Evolutionary conservation across 1,140 invertebrate species (phyloP).

Genomic region (Protaetia brevitarsis): DNA sequence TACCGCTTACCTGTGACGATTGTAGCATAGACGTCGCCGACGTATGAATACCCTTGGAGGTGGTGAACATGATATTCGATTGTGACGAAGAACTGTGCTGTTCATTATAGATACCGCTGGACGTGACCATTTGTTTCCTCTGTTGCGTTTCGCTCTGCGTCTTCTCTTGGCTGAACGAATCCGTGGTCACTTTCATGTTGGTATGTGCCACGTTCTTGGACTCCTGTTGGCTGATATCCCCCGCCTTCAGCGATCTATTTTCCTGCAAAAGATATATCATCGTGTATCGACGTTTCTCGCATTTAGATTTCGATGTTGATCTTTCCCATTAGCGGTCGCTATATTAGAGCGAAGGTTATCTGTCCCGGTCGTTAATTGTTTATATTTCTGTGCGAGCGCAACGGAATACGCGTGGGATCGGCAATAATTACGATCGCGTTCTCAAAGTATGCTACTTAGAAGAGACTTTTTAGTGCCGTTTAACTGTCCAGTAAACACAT

Average conservation of each 20-base stretch:
- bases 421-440: too few species aligned
- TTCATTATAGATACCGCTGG: conserved; percentile 74
- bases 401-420: too few species aligned
- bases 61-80: conserved; percentile 68
- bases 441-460: too few species aligned
- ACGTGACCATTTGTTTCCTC: conserved; percentile 76
- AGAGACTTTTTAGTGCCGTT: too few species aligned
- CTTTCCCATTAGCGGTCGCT: too few species aligned
- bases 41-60: conserved; percentile 62
- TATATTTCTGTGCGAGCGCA: too few species aligned
- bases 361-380: too few species aligned
- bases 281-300: too few species aligned
- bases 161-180: conserved; percentile 81
- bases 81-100: conserved; percentile 69
- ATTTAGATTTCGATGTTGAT: too few species aligned
- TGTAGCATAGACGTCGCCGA: conserved; percentile 35
- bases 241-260: conserved; percentile 73
- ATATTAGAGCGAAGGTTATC: too few species aligned
- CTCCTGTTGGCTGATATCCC: conserved; percentile 79
- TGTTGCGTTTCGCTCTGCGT: conserved; percentile 80
- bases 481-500: too few species aligned
- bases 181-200: conserved; percentile 78
- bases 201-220: conserved; percentile 69
- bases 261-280: conserved; percentile 63
- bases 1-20: conserved; percentile 19